Conservation (phyloP, 2,888 invertebrate genomes). For the Troides aeacus region DNA sequence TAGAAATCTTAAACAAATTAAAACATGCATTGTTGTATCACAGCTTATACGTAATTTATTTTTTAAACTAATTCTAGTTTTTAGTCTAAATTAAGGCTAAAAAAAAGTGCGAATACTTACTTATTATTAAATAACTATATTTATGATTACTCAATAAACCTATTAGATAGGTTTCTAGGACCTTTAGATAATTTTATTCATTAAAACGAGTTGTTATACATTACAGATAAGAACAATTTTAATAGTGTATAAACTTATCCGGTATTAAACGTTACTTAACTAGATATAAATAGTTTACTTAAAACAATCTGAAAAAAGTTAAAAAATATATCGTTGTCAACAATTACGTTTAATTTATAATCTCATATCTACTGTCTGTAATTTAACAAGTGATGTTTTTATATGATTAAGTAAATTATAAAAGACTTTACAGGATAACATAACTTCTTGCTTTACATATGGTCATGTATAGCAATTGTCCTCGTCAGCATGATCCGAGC, state of each 20-base stretch:
- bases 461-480: constrained; percentile 80
- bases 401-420: not conserved
- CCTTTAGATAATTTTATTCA: not conserved
- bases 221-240: not conserved
- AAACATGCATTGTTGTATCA: constrained; percentile 61
- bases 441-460: not conserved
- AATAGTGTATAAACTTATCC: not conserved
- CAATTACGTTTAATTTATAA: constrained; percentile 2
- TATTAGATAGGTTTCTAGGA: not conserved
- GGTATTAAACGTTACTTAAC: not conserved
- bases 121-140: not conserved
- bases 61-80: constrained; percentile 16
- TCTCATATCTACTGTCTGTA: not conserved
- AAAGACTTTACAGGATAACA: constrained; percentile 3
- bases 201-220: not conserved
- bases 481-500: constrained; percentile 83
- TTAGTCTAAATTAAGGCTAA: not conserved
- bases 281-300: not conserved
- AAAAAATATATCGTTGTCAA: not conserved
- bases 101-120: not conserved
- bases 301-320: constrained; percentile 1
- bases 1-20: constrained; percentile 16
- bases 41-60: constrained; percentile 46
- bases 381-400: constrained; percentile 4
- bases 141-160: not conserved